A percentile compares a stretch with the other conserved stretches of the same genome.
These are phyloP conservation scores for Lonchura striata DNA, from an alignment of 2,113 vertebrate species.

Conservation along the genomic window DNA sequence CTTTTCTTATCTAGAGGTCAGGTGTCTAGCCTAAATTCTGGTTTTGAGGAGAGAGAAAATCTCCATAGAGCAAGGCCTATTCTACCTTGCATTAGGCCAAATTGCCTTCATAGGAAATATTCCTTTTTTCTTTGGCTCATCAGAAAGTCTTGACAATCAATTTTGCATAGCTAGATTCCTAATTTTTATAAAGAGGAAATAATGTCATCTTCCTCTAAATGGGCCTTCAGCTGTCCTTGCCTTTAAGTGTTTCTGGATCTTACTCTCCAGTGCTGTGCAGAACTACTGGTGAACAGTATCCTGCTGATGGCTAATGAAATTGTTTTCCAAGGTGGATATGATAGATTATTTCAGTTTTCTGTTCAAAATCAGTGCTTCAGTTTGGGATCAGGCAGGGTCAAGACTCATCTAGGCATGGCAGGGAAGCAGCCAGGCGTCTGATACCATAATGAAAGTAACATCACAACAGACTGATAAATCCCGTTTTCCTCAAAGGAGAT, in stretches of 20 bases:
- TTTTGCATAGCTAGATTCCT: neutral
- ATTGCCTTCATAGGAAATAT: neutral
- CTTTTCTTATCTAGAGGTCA: neutral
- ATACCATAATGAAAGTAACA: neutral
- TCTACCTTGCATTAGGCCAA: neutral
- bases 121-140: neutral
- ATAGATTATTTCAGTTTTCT: neutral
- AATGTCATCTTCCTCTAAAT: neutral
- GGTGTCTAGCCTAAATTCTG: neutral
- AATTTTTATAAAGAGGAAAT: neutral
- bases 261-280: neutral
- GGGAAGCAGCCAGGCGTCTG: neutral
- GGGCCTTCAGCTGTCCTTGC: neutral
- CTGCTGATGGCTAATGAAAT: rapidly evolving
- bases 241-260: neutral
- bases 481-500: neutral
- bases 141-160: neutral
- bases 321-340: neutral
- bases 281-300: neutral
- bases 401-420: neutral
- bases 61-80: neutral
- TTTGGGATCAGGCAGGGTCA: neutral
- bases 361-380: neutral
- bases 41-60: neutral
- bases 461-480: neutral